A percentile compares a stretch with the other conserved stretches of the same genome.
phyloP scores from a whole-genome alignment of 2,797 vertebrate species.

The Iguana delicatissima region DNA sequence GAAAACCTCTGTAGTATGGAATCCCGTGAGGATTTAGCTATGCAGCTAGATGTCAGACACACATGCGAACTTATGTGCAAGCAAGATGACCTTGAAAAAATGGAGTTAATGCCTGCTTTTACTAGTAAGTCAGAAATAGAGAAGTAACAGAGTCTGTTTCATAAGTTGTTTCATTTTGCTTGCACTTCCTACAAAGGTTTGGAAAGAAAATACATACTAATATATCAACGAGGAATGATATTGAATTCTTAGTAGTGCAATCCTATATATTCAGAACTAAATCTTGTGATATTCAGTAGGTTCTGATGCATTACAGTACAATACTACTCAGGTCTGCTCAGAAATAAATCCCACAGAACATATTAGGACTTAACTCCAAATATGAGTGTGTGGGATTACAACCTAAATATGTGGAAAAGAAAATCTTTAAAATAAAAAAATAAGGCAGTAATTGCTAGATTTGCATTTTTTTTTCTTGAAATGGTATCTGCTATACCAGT shows the following conservation, averaged over 20 bases:
- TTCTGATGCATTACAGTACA: too few species aligned
- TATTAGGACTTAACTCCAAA: too few species aligned
- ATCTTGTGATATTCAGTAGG: too few species aligned
- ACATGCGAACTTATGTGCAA: neutral
- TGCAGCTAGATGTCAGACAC: neutral
- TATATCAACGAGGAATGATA: conserved; percentile 36
- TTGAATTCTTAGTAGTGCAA: conserved; percentile 43
- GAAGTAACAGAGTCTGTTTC: too few species aligned
- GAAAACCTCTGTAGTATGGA: conserved; percentile 30
- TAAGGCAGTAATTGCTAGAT: too few species aligned
- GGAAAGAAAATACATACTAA: conserved; percentile 48
- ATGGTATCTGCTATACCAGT: neutral
- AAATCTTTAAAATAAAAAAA: too few species aligned
- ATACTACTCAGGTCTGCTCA: too few species aligned
- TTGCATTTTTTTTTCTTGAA: conserved; percentile 56
- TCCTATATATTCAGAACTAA: too few species aligned
- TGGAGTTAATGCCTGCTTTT: neutral
- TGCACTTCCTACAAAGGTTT: conserved; percentile 22
- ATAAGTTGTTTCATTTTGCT: conserved; percentile 34
- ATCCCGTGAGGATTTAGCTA: neutral
- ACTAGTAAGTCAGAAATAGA: neutral
- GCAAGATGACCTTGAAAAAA: conserved; percentile 9
- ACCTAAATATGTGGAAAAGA: too few species aligned
- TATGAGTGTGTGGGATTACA: too few species aligned
- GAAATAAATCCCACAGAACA: too few species aligned